Evolutionary conservation across 1,140 invertebrate species (phyloP).

Genomic region (Drosophila ercepeae): DNA sequence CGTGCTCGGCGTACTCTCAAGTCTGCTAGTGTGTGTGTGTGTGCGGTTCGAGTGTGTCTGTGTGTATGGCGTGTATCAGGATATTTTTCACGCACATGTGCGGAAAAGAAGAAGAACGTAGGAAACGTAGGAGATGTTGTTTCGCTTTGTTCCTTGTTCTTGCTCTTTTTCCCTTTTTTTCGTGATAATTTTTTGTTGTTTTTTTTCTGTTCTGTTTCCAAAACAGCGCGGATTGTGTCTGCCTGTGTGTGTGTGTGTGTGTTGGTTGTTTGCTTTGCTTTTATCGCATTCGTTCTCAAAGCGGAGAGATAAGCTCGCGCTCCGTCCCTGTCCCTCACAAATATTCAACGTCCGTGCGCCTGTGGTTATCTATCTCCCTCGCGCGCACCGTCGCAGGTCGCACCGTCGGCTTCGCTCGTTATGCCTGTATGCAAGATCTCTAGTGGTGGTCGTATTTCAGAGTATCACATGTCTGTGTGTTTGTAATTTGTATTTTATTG

Average conservation of each 20-base stretch:
- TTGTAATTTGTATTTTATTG: constrained; percentile 62
- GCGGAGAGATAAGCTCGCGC: constrained; percentile 65
- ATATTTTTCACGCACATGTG: constrained; percentile 71
- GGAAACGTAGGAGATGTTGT: background rate
- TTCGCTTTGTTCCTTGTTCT: constrained; percentile 4
- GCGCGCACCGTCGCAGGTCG: too few species aligned
- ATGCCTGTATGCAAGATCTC: constrained; percentile 35
- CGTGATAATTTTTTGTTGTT: constrained; percentile 12
- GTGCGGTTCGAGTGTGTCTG: constrained; percentile 14
- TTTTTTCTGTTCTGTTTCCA: constrained; percentile 26
- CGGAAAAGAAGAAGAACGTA: constrained; percentile 5
- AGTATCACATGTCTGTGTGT: constrained; percentile 61
- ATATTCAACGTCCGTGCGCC: background rate
- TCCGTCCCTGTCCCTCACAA: constrained; percentile 2
- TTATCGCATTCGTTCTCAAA: constrained; percentile 67
- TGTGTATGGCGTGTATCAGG: constrained; percentile 32
- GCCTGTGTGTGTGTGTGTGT: constrained; percentile 10
- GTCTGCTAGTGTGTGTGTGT: constrained; percentile 12
- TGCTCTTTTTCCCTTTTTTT: constrained; percentile 28
- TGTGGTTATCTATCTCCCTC: constrained; percentile 18
- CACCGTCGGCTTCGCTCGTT: constrained; percentile 1
- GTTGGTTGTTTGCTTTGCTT: constrained; percentile 75
- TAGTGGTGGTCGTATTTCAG: constrained; percentile 68
- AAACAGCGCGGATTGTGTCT: constrained; percentile 46
- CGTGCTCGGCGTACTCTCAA: constrained; percentile 34